These are phyloP conservation scores for Heteronetta atricapilla DNA, from an alignment of 2,113 vertebrate genomes.

Conservation along the genomic window DNA sequence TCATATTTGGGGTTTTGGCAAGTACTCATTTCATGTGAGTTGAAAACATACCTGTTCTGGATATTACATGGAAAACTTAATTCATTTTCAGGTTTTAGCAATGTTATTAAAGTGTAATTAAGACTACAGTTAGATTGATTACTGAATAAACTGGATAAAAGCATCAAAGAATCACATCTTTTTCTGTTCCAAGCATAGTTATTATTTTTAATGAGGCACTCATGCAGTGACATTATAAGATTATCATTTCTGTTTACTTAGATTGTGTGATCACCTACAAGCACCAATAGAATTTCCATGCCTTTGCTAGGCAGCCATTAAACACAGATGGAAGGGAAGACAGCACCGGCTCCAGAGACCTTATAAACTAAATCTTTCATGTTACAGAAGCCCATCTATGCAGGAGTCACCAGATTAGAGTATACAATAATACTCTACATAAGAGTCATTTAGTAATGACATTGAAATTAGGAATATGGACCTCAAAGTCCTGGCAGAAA, in stretches of 20 bases:
- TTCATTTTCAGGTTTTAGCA: background rate
- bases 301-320: background rate
- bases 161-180: background rate
- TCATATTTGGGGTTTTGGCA: background rate
- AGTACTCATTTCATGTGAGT: background rate
- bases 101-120: background rate
- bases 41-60: background rate
- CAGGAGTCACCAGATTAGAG: background rate
- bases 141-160: background rate
- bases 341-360: background rate
- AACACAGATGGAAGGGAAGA: background rate
- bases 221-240: background rate
- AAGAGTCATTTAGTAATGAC: background rate
- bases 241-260: accelerated
- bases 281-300: background rate
- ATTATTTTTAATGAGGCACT: background rate
- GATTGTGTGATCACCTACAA: background rate
- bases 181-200: background rate
- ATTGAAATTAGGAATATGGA: background rate
- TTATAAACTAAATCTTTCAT: background rate
- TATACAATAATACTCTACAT: background rate
- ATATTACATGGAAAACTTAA: background rate
- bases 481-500: background rate
- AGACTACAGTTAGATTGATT: background rate
- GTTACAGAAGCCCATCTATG: background rate